These are phyloP conservation scores for Drepanosiphum platanoidis DNA, from an alignment of 2,888 invertebrate genomes.

Conservation along the genomic window DNA sequence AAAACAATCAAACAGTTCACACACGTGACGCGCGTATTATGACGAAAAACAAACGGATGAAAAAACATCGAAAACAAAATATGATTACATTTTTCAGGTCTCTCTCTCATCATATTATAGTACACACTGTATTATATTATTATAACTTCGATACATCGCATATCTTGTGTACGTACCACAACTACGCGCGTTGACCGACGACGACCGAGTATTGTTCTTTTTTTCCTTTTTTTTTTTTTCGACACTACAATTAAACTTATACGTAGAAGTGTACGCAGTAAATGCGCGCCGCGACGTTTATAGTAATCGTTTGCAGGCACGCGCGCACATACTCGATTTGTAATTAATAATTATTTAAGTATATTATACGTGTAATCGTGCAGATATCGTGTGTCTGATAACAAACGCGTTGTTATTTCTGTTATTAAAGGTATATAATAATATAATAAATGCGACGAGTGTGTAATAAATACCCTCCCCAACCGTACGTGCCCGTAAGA, in stretches of 20 bases:
- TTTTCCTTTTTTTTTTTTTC: background rate
- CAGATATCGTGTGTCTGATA: background rate
- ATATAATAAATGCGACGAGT: too few species aligned
- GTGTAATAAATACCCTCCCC: background rate
- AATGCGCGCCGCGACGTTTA: background rate
- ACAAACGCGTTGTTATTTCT: background rate
- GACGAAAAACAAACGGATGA: too few species aligned
- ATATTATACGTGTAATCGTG: too few species aligned
- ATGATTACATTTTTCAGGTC: too few species aligned
- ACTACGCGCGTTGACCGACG: constrained; percentile 4
- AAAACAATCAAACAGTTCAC: too few species aligned
- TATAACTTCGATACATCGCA: background rate
- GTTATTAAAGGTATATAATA: too few species aligned
- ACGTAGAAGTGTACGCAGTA: background rate
- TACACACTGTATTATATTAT: too few species aligned
- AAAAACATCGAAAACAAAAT: too few species aligned
- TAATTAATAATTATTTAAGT: background rate
- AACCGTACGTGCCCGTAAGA: too few species aligned
- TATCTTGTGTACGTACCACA: background rate
- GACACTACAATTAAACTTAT: background rate
- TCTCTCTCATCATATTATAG: too few species aligned
- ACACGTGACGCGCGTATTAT: too few species aligned
- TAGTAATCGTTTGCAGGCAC: constrained; percentile 12
- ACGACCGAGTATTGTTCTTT: background rate
- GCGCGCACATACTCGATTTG: background rate